Base-by-base conservation (phyloP, 2,797 vertebrate genomes). In the Sebastes aleutianus region DNA sequence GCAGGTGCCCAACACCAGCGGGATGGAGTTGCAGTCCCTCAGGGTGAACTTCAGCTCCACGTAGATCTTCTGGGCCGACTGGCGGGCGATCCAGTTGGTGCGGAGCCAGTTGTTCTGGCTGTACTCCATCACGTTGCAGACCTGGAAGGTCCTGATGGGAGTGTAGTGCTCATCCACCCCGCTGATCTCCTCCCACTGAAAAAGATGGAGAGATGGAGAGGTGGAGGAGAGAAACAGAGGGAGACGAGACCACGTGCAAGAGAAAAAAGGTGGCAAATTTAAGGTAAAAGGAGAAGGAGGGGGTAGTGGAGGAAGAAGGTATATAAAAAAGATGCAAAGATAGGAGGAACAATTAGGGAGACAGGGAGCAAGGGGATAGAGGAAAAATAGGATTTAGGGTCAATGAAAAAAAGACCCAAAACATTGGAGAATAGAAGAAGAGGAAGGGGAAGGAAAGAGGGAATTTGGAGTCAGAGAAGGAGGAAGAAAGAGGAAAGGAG, bases 51-150 rank as follows among this genome's bases (percentile, higher is more conserved):
- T 99, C 78, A 99, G 97, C 88, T 99, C 98, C 89, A 99, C 98
- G 1, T 99, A 98, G 85, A 99, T 96, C 94, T 99, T 99, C 95
- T 98, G 97, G 79, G 98, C 98, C 6, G 98, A 97, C 89, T 96
- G 97, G 63, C 98, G 97, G 9, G 97, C 92, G 87, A 99, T 98
- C 98, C 98, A 99, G 94, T 99, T 99, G 89, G 98, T 99, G 87
- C 98, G 96, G 89, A 99, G 96, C 98, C 98, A 99, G 85, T 99
- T 99, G 94, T 99, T 99, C 93, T 99, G 98, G 91, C 97, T 99
- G 82, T 98, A 98, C 87, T 99, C 98, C 98, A 99, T 99, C 85
- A 99, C 98, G 61, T 99, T 99, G 96, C 98, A 99, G 82, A 99
- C 98, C 91, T 99, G 98, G 93, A 99, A 99, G 73, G 98, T 99